Evolutionary conservation across 2,888 invertebrate species (phyloP).

Genomic region (Elysia crispata): DNA sequence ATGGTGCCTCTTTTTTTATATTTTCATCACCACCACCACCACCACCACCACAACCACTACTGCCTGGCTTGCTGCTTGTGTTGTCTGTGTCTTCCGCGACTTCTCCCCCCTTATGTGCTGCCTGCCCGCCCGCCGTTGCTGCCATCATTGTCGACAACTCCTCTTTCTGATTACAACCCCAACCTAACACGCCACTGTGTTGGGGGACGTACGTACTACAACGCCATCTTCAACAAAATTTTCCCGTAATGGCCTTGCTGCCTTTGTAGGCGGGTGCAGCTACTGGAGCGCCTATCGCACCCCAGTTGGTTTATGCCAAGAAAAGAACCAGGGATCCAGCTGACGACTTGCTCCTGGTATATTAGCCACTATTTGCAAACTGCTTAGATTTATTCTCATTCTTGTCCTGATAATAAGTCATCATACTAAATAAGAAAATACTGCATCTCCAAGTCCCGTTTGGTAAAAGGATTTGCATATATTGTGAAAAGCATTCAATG

Average conservation of each 20-base stretch:
- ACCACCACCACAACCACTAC: constrained; percentile 59
- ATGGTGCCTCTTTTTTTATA: constrained; percentile 53
- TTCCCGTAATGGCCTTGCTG: no score
- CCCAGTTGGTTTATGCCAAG: constrained; percentile 86
- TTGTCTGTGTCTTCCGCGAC: constrained; percentile 78
- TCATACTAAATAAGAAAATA: not conserved
- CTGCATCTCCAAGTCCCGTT: no score
- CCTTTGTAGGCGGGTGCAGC: constrained; percentile 3
- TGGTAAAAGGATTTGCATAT: no score
- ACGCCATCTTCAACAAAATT: no score
- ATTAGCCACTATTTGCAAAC: no score
- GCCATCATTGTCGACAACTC: no score
- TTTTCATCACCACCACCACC: constrained; percentile 74
- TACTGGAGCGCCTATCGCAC: constrained; percentile 34
- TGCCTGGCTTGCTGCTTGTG: constrained; percentile 78
- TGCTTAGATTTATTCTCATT: no score
- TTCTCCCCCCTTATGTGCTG: constrained; percentile 59
- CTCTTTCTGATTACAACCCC: no score
- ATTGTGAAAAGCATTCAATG: no score
- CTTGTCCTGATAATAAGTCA: not conserved
- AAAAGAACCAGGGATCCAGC: constrained; percentile 93
- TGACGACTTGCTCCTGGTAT: constrained; percentile 97
- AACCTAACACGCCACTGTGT: no score
- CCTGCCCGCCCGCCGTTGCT: constrained; percentile 68
- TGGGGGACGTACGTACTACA: no score